Base-by-base conservation (phyloP, 2,797 vertebrate species). In the Enteromius treurensis region DNA sequence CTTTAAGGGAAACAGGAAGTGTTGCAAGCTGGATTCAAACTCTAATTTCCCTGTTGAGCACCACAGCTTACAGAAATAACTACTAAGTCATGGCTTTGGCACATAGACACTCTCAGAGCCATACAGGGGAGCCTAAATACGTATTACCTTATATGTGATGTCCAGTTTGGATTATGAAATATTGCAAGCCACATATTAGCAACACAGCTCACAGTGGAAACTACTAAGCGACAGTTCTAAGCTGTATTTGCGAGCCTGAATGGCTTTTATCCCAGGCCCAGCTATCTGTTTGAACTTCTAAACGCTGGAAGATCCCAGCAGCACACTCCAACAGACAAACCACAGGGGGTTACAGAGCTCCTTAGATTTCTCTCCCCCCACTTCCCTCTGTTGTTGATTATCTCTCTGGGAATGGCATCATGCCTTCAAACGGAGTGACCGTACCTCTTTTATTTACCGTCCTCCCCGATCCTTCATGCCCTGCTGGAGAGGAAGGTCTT, bases 401-500 rank as follows among this genome's bases (percentile, higher is more conserved):
- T 90, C 65, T 82, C 76, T 82, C 78, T 40, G 81, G 77, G 78
- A 65, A 86, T 79, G 81, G 53, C 80, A 74, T 64, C n/a, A 83
- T 80, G 85, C 71, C 82, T 79, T 78, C 75, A n/a, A 88, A 77
- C 82, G 77, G 84, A 82, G 68, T 83, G 55, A 78, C 87, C 64
- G 58, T 80, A 49, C 88, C 80, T 84, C 84, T 84, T 89, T 88
- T 87, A 90, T 87, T 87, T 81, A n/a, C 84, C 79, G 37, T 70
- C 64, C 79, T 53, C 77, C 77, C 77, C 88, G 86, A 87, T 84
- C 86, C 70, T 85, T 83, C 87, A 87, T 87, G 80, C 81, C 83
- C 88, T 80, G 84, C 87, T 88, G 87, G 80, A 91, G 71, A 90
- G 86, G 86, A 87, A 87, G 80, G 67, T 92, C 92, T 91, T 93